These are phyloP conservation scores for Sarcophaga carnaria DNA, from an alignment of 2,888 invertebrate species.

Conservation along the genomic window DNA sequence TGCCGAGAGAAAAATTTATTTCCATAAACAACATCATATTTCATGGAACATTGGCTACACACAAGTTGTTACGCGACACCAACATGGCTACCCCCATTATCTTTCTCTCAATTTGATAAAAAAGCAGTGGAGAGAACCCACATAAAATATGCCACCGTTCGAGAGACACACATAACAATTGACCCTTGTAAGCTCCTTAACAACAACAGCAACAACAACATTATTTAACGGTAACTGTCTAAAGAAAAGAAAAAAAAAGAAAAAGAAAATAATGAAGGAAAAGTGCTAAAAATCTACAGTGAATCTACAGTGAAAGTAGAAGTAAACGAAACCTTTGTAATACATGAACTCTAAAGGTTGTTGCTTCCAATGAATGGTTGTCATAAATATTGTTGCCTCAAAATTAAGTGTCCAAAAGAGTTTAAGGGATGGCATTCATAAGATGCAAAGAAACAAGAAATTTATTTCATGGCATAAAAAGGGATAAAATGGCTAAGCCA, in stretches of 20 bases:
- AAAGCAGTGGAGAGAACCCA: background rate
- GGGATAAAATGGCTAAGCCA: conserved; percentile 52
- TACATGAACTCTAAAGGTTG: conserved; percentile 32
- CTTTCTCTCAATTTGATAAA: background rate
- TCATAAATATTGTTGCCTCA: conserved; percentile 56
- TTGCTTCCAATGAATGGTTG: conserved; percentile 47
- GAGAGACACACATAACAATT: conserved; percentile 30
- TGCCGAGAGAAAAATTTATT: conserved; percentile 22
- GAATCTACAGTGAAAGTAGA: background rate
- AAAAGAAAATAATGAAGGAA: no score
- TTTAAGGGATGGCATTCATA: no score
- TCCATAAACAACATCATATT: conserved; percentile 30
- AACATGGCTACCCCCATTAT: background rate
- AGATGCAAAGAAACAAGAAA: background rate
- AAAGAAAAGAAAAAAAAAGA: no score
- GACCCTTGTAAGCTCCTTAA: conserved; percentile 63
- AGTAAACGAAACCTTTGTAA: background rate
- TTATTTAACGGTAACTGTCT: background rate
- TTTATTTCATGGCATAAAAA: conserved; percentile 48
- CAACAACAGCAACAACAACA: conserved; percentile 3
- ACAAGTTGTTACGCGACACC: background rate
- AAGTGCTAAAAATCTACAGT: no score
- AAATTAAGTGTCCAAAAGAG: conserved; percentile 11
- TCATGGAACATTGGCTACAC: conserved; percentile 11
- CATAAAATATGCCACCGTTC: conserved; percentile 2